These are phyloP conservation scores for Steatornis caripensis DNA, from an alignment of 2,113 vertebrate genomes.

Conservation along the genomic window DNA sequence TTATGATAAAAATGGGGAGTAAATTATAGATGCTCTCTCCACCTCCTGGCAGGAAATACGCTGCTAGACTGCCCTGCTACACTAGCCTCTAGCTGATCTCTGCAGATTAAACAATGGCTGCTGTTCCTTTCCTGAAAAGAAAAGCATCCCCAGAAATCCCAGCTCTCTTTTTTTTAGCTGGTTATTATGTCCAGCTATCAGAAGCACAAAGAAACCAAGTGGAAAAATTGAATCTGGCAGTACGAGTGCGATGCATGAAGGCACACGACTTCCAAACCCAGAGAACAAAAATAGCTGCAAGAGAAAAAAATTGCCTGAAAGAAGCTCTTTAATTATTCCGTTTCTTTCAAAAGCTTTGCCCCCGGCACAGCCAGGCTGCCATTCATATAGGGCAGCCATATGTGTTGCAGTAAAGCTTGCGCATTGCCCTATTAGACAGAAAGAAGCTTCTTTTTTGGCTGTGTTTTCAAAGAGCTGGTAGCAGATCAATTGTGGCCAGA, in stretches of 20 bases:
- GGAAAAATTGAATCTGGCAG: constrained; percentile 43
- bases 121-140: neutral
- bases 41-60: neutral
- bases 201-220: neutral
- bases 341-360: constrained; percentile 1
- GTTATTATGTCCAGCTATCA: neutral
- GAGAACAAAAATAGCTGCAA: constrained; percentile 37
- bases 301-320: neutral
- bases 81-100: neutral
- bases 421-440: neutral
- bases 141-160: neutral
- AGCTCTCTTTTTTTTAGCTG: neutral
- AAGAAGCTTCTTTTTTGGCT: neutral
- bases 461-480: neutral
- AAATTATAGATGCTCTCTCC: neutral
- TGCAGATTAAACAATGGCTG: neutral
- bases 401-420: neutral
- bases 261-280: neutral
- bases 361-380: neutral
- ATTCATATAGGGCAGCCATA: neutral
- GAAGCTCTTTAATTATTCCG: neutral
- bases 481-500: neutral
- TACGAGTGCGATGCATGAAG: neutral
- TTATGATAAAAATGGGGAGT: neutral
- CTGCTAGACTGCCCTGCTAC: neutral